Evolutionary conservation across 2,797 vertebrate species (phyloP).

Genomic region (Hybognathus amarus): DNA sequence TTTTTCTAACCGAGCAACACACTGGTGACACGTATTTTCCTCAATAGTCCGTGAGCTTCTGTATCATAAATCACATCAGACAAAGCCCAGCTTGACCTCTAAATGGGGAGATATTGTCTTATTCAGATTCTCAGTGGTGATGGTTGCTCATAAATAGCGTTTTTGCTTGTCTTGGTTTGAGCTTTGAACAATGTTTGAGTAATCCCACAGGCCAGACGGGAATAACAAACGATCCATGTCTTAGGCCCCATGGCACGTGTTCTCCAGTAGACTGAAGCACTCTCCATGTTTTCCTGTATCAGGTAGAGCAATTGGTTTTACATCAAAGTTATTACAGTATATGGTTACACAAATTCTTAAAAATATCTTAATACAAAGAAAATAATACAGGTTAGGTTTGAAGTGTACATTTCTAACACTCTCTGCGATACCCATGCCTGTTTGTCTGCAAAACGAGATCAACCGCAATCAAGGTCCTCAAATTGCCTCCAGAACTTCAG

Average conservation of each 20-base stretch:
- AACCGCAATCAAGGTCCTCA: slow-evolving; percentile 44
- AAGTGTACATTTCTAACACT: slow-evolving; percentile 24
- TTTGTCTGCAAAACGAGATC: slow-evolving; percentile 46
- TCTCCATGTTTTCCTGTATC: slow-evolving; percentile 52
- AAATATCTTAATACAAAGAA: background rate
- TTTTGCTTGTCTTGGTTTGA: slow-evolving; percentile 80
- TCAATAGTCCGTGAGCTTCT: slow-evolving; percentile 89
- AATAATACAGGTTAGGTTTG: background rate
- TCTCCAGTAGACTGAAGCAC: slow-evolving; percentile 54
- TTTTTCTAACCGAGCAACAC: slow-evolving; percentile 83
- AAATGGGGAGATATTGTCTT: slow-evolving; percentile 91
- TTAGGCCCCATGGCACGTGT: slow-evolving; percentile 58
- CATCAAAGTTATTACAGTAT: slow-evolving; percentile 5
- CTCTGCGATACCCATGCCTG: slow-evolving; percentile 20
- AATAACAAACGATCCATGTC: slow-evolving; percentile 73
- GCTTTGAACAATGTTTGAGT: slow-evolving; percentile 87
- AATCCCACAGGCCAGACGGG: slow-evolving; percentile 79
- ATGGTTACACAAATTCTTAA: no score
- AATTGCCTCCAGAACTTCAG: slow-evolving; percentile 32
- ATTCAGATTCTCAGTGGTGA: slow-evolving; percentile 91
- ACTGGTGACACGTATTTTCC: slow-evolving; percentile 82
- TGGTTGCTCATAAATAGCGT: slow-evolving; percentile 85
- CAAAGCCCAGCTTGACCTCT: slow-evolving; percentile 96
- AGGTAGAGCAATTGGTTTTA: slow-evolving; percentile 18
- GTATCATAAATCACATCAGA: slow-evolving; percentile 93